A percentile compares a stretch with the other conserved stretches of the same genome.
phyloP scores from a whole-genome alignment of 2,113 vertebrate genomes.

The Nothoprocta pentlandii region DNA sequence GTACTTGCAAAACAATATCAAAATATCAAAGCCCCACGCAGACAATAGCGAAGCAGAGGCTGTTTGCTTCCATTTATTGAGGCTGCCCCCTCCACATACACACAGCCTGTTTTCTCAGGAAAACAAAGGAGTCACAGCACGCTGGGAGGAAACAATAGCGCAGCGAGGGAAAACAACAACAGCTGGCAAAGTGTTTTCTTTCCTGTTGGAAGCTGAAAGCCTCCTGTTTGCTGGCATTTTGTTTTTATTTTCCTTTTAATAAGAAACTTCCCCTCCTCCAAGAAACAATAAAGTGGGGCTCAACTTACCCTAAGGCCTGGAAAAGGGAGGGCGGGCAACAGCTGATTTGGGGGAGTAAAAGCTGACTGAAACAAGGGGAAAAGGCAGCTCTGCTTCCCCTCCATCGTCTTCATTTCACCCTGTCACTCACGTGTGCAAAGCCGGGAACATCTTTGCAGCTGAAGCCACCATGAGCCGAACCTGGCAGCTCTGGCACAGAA shows the following conservation, averaged over 20 bases:
- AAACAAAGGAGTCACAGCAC: conserved; percentile 41
- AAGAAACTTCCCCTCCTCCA: not conserved
- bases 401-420: not conserved
- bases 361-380: not conserved
- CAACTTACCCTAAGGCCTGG: not conserved
- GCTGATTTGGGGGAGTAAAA: not conserved
- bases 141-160: conserved; percentile 51
- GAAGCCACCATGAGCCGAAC: not conserved
- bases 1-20: not conserved
- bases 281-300: not conserved
- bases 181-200: conserved; percentile 65
- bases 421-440: not conserved
- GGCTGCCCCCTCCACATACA: conserved; percentile 11
- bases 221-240: not conserved
- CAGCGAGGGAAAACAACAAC: conserved; percentile 61
- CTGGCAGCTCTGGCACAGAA: not conserved
- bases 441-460: not conserved
- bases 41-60: conserved; percentile 20
- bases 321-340: not conserved
- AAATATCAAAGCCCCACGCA: not conserved
- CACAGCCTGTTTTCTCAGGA: conserved; percentile 59
- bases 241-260: not conserved
- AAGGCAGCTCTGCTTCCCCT: not conserved
- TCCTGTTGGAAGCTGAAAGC: conserved; percentile 52
- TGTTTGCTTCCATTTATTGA: conserved; percentile 64